phyloP scores from a whole-genome alignment of 1,140 invertebrate species.

The Dermatophagoides farinae region DNA sequence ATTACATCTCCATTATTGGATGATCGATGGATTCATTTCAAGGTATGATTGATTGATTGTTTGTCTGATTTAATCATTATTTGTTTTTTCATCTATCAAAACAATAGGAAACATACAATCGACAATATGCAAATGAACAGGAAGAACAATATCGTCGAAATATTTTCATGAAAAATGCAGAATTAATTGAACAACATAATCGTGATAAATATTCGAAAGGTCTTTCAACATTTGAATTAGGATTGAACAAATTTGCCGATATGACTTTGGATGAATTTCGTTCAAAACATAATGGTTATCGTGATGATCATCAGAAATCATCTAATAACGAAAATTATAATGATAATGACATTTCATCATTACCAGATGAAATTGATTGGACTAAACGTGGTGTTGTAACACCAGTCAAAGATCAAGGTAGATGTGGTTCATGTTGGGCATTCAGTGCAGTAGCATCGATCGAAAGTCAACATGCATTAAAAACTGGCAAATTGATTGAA shows the following conservation, averaged over 20 bases:
- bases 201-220: background rate
- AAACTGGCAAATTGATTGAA: constrained; percentile 56
- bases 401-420: constrained; percentile 67
- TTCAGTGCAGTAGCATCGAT: constrained; percentile 11
- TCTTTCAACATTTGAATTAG: background rate
- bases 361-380: constrained; percentile 66
- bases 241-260: constrained; percentile 6
- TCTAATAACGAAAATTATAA: constrained; percentile 21
- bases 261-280: constrained; percentile 41
- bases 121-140: background rate
- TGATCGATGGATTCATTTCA: too few species aligned
- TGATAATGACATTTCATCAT: constrained; percentile 34
- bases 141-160: background rate
- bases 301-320: constrained; percentile 26
- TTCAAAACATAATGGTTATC: constrained; percentile 53
- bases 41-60: too few species aligned
- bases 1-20: background rate
- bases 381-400: constrained; percentile 64
- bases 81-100: background rate
- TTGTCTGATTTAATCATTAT: background rate
- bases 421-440: constrained; percentile 17
- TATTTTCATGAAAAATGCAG: background rate
- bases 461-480: constrained; percentile 65
- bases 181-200: constrained; percentile 7
- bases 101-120: background rate